phyloP scores from a whole-genome alignment of 2,888 invertebrate species.

The Romanomermis culicivorax region DNA sequence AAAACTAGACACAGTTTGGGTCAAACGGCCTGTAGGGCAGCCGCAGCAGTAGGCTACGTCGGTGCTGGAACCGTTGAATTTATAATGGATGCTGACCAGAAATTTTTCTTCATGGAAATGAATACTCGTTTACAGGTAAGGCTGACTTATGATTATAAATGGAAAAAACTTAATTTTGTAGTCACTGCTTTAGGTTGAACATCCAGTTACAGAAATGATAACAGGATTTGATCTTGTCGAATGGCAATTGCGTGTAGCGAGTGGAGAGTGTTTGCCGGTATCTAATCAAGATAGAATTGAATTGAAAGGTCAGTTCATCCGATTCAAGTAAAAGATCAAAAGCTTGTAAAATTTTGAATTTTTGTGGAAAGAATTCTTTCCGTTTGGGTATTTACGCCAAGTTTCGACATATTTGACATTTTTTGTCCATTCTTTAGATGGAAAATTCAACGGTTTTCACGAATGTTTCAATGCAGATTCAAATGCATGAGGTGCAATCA shows the following conservation, averaged over 20 bases:
- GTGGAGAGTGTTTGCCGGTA: slow-evolving; percentile 61
- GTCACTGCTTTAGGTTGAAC: slow-evolving; percentile 72
- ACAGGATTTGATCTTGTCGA: slow-evolving; percentile 89
- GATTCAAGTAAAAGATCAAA: no score
- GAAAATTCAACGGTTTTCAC: no score
- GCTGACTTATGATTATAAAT: not conserved
- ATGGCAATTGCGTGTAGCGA: slow-evolving; percentile 69
- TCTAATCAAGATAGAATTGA: slow-evolving; percentile 50
- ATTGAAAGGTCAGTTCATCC: no score
- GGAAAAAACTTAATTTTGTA: no score
- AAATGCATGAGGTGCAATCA: no score
- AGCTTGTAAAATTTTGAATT: no score
- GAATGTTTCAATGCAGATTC: no score
- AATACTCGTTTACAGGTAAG: slow-evolving; percentile 53
- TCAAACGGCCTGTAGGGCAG: slow-evolving; percentile 73
- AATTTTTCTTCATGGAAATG: slow-evolving; percentile 99
- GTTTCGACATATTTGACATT: no score
- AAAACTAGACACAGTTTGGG: slow-evolving; percentile 56
- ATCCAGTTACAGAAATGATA: slow-evolving; percentile 91
- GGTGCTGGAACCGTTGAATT: slow-evolving; percentile 98
- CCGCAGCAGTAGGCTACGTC: slow-evolving; percentile 80
- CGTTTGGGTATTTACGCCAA: no score
- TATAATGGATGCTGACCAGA: slow-evolving; percentile 62
- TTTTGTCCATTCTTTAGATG: no score
- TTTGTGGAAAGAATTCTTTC: slow-evolving; percentile 85